These are phyloP conservation scores for Glyphotaelius pellucidus DNA, from an alignment of 2,888 invertebrate species.

Conservation along the genomic window DNA sequence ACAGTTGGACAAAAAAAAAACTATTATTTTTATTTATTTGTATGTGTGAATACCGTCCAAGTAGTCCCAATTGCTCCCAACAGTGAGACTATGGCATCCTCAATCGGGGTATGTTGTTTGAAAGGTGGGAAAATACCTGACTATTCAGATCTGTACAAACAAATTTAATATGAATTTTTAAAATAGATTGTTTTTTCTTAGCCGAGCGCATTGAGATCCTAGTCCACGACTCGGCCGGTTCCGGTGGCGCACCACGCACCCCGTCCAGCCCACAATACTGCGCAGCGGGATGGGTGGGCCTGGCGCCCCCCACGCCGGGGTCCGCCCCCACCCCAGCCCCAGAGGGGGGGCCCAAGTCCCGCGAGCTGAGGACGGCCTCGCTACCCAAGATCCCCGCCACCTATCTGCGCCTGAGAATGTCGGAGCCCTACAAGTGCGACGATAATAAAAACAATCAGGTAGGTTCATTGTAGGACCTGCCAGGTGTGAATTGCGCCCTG, in stretches of 20 bases:
- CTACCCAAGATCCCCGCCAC: slow-evolving; percentile 82
- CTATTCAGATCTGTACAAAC: no score
- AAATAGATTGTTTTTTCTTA: slow-evolving; percentile 63
- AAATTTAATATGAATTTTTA: no score
- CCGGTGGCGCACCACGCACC: slow-evolving; percentile 72
- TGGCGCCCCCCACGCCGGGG: slow-evolving; percentile 70
- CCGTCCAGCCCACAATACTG: slow-evolving; percentile 77
- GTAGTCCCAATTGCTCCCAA: no score
- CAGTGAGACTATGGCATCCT: no score
- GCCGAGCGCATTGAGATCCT: slow-evolving; percentile 75
- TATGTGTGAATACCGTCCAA: no score
- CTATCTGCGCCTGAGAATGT: slow-evolving; percentile 89
- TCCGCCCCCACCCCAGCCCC: slow-evolving; percentile 66
- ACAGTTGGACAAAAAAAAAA: background rate
- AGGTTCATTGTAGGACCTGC: background rate
- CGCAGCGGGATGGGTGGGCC: slow-evolving; percentile 74
- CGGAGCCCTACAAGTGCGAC: slow-evolving; percentile 89
- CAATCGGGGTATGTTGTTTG: no score
- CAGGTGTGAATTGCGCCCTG: no score
- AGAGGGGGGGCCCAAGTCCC: slow-evolving; percentile 71
- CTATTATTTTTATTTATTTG: no score
- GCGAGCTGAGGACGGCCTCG: slow-evolving; percentile 77
- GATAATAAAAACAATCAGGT: slow-evolving; percentile 91
- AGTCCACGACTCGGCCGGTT: slow-evolving; percentile 74
- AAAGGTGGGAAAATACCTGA: no score